Conservation (phyloP, 23 tunicate species). For the Diplosoma virens region DNA sequence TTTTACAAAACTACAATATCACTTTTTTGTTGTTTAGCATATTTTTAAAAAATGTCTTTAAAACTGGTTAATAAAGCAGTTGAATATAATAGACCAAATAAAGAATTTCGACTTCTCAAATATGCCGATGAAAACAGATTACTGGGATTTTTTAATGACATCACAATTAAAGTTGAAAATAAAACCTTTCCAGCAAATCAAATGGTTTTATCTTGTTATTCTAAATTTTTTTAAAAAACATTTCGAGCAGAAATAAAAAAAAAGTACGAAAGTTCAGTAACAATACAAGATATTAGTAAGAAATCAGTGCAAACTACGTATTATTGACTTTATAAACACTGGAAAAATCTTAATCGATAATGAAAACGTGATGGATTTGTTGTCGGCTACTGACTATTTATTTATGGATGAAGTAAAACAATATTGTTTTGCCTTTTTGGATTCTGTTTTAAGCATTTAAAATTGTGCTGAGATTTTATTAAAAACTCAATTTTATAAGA, state of each 20-base stretch:
- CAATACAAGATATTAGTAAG: background rate
- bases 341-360: background rate
- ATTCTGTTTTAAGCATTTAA: background rate
- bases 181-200: background rate
- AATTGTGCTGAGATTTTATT: background rate
- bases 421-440: background rate
- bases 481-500: no score
- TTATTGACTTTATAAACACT: constrained; percentile 1
- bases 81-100: no score
- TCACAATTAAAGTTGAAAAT: background rate
- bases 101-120: no score
- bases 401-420: background rate
- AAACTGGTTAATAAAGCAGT: no score
- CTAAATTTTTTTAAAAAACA: background rate
- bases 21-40: no score
- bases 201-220: background rate
- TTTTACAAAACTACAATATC: no score
- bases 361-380: background rate
- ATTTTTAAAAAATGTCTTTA: no score
- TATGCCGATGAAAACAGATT: no score
- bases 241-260: background rate
- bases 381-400: background rate
- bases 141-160: background rate
- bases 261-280: background rate
- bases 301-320: background rate